Evolutionary conservation across 2,113 vertebrate species (phyloP), one percentile per base, ranked within the genome.

Genomic region (Ailurus styani): DNA sequence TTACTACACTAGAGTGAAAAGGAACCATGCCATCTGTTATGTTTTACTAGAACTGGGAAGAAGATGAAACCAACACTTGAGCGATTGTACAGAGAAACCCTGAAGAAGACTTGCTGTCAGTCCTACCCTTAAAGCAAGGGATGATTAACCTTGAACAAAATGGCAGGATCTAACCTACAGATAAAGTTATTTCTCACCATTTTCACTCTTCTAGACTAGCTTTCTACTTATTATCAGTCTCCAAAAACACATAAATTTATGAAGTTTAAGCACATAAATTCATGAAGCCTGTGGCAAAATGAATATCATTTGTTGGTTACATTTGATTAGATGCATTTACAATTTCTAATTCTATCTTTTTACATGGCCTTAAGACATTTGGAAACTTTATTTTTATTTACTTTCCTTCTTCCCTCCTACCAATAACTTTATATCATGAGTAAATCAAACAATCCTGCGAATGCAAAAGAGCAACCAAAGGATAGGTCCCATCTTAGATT

Each of bases 221-320:
- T 92, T 88, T 37, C 66, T 90, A 79, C 40, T 95, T 83, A 95
- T 90, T 85, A 95, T 89, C 55, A 70, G 17, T 78, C 27, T 86
- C n/a, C n/a, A n/a, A n/a, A n/a, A n/a, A n/a, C n/a, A n/a, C n/a
- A n/a, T n/a, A n/a, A n/a, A n/a, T n/a, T n/a, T n/a, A n/a, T n/a
- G n/a, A n/a, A n/a, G n/a, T n/a, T n/a, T n/a, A n/a, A n/a, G n/a
- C n/a, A n/a, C n/a, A n/a, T 94, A 34, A 94, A 86, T 90, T 87
- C 17, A 60, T 64, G 37, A 88, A 89, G 55, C 40, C 94, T 7
- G 17, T 57, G 31, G 37, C 10, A 77, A 93, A 93, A 89, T 42
- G 66, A 87, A 45, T 75, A 68, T 34, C 4, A 57, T 42, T 81
- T 93, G 75, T 90, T 13, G 37, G 21, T 62, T 90, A 83, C 29